A percentile compares a stretch with the other conserved stretches of the same genome.
Evolutionary conservation across 2,113 vertebrate species (phyloP).

Genomic region (Mus pahari): DNA sequence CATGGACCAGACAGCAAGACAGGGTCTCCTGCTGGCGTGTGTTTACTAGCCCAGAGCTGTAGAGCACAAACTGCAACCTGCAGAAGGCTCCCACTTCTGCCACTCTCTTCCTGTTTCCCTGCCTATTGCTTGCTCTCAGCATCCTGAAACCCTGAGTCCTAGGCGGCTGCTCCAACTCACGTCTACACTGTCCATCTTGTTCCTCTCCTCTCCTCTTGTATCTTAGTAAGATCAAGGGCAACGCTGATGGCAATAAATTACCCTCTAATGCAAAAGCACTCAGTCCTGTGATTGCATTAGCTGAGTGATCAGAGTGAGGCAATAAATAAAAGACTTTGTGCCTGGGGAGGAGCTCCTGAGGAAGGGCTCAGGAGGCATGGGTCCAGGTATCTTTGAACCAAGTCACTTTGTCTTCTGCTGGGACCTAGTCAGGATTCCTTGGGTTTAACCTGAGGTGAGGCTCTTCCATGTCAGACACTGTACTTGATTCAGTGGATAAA

Average conservation of each 20-base stretch:
- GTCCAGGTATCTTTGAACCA: not conserved
- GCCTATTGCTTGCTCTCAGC: not conserved
- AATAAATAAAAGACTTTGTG: not conserved
- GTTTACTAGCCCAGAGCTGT: not conserved
- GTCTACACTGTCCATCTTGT: accelerated
- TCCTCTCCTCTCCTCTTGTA: not conserved
- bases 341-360: not conserved
- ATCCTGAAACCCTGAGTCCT: not conserved
- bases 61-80: not conserved
- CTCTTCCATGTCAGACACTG: not conserved
- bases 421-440: not conserved
- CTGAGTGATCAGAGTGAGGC: not conserved
- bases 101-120: not conserved
- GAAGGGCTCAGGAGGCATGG: not conserved
- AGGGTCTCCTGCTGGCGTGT: not conserved
- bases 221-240: constrained; percentile 23
- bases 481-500: not conserved
- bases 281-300: not conserved
- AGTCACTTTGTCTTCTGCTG: not conserved
- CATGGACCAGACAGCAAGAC: not conserved
- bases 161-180: not conserved
- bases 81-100: not conserved
- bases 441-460: not conserved
- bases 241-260: not conserved
- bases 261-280: not conserved